Evolutionary conservation across 2,888 invertebrate species (phyloP).

Genomic region (Crocallis elinguaria): DNA sequence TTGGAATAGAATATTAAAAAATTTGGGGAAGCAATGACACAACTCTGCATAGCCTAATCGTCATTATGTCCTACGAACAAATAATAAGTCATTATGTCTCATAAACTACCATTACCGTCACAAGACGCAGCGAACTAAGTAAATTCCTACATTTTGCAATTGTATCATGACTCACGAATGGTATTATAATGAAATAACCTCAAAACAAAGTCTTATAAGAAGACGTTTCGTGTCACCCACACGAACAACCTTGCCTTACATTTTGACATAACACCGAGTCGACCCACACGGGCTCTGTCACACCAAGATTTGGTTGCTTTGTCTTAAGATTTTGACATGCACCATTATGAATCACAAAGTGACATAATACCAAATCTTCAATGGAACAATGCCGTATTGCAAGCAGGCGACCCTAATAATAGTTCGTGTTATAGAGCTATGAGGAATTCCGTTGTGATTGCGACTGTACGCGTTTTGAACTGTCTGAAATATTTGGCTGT

Average conservation of each 20-base stretch:
- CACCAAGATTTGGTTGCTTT: neutral
- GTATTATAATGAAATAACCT: slow-evolving; percentile 7
- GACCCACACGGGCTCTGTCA: slow-evolving; percentile 8
- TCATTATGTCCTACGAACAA: no score
- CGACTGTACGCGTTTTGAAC: slow-evolving; percentile 13
- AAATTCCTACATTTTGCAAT: neutral
- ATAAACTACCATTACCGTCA: neutral
- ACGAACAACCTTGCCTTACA: slow-evolving; percentile 17
- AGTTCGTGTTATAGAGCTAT: slow-evolving; percentile 41
- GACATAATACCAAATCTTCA: slow-evolving; percentile 30
- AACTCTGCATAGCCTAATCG: no score
- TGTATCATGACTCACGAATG: slow-evolving; percentile 5
- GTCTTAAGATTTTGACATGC: slow-evolving; percentile 6
- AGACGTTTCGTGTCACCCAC: slow-evolving; percentile 4
- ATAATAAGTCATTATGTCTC: neutral
- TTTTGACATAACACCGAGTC: slow-evolving; percentile 8
- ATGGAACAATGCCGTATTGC: slow-evolving; percentile 25
- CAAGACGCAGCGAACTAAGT: neutral
- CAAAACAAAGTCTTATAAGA: slow-evolving; percentile 9
- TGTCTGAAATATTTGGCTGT: neutral
- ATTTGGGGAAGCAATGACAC: neutral
- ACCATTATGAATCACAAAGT: slow-evolving; percentile 12
- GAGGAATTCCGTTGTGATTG: slow-evolving; percentile 42
- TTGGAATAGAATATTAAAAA: no score
- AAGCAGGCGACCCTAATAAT: slow-evolving; percentile 43